A percentile compares a stretch with the other conserved stretches of the same genome.
phyloP scores from a whole-genome alignment of 2,113 vertebrate species.

The Oreochromis aureus region DNA sequence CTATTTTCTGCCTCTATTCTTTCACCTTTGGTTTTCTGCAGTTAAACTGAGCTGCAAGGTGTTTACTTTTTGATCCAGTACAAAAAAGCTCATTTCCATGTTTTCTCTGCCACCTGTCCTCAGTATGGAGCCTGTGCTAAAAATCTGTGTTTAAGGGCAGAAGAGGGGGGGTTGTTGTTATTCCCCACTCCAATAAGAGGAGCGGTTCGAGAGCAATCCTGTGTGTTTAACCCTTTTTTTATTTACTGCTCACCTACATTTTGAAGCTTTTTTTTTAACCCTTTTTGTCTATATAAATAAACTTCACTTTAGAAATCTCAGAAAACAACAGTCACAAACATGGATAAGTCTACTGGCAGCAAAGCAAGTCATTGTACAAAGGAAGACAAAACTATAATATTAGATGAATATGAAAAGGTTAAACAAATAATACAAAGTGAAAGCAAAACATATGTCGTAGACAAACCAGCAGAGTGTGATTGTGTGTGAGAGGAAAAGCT shows the following conservation, averaged over 20 bases:
- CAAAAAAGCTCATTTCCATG: accelerated
- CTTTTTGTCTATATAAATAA: too few species aligned
- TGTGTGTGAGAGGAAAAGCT: neutral
- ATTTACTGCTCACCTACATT: too few species aligned
- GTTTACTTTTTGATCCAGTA: accelerated
- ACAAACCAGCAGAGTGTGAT: neutral
- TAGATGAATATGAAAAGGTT: neutral
- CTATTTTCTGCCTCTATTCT: neutral
- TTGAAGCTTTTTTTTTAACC: too few species aligned
- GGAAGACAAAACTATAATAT: neutral
- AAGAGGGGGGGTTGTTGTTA: neutral
- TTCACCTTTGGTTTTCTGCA: neutral
- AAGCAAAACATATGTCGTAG: neutral
- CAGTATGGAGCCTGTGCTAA: neutral
- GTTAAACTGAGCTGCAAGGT: neutral
- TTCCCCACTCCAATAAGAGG: neutral
- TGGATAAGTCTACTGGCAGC: too few species aligned
- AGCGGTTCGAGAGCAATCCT: accelerated
- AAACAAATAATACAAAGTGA: neutral
- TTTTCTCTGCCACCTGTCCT: neutral
- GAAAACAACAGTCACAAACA: too few species aligned
- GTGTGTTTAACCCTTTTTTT: too few species aligned
- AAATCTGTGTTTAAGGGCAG: neutral
- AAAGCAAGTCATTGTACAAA: neutral
- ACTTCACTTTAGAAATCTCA: too few species aligned